These are phyloP conservation scores for Trinorchestia longiramus DNA, from an alignment of 1,140 invertebrate genomes.

Conservation along the genomic window DNA sequence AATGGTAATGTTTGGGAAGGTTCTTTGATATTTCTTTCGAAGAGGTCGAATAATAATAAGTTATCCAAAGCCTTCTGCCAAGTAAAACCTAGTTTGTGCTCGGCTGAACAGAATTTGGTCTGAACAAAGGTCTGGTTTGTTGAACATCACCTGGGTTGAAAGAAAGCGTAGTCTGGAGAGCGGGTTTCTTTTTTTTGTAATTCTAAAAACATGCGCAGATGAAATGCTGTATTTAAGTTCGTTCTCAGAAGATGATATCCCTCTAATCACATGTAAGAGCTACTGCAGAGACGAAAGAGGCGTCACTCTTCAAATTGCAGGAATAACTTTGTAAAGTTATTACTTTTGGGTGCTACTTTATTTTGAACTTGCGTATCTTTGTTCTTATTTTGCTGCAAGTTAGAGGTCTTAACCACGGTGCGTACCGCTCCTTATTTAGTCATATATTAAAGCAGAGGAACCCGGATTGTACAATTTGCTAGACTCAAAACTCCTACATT, in stretches of 20 bases:
- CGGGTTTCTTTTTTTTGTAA: too few relatives aligned
- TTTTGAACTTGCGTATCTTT: not conserved
- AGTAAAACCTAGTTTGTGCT: too few relatives aligned
- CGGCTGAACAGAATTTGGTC: too few relatives aligned
- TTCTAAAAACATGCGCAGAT: not conserved
- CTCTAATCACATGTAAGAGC: not conserved
- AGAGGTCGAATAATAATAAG: too few relatives aligned
- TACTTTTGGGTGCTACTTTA: not conserved
- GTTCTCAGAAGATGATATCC: not conserved
- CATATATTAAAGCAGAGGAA: not conserved
- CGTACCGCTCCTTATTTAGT: not conserved
- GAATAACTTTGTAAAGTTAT: not conserved
- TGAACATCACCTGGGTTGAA: not conserved
- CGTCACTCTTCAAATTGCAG: not conserved
- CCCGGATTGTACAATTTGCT: not conserved
- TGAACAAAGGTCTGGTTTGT: too few relatives aligned
- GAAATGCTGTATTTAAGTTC: not conserved
- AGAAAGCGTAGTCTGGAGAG: not conserved
- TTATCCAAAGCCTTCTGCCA: too few relatives aligned
- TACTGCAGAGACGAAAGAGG: not conserved
- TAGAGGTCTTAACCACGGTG: not conserved
- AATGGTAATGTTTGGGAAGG: too few relatives aligned
- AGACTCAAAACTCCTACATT: not conserved
- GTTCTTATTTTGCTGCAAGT: not conserved
- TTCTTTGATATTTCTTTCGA: too few relatives aligned